Conservation (phyloP, 2,113 vertebrate species). For the Nanorana parkeri region DNA sequence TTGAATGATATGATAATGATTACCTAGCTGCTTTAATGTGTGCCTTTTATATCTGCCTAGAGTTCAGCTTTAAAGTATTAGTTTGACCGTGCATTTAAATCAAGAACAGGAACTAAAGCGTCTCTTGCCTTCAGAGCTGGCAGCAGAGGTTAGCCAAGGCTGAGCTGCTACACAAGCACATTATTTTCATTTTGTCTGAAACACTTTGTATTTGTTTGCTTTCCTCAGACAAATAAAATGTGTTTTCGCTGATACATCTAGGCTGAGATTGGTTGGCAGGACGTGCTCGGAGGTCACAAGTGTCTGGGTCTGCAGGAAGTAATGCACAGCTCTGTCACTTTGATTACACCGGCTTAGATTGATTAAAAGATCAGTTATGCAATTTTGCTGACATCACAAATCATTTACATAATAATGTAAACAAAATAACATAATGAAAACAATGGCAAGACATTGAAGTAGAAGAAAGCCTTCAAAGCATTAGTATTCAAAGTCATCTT, state of each 20-base stretch:
- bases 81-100: no score
- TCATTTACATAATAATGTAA: slow-evolving; percentile 48
- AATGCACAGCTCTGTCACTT: background rate
- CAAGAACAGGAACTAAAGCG: no score
- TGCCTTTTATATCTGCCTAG: no score
- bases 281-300: slow-evolving; percentile 34
- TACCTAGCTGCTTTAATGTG: no score
- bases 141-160: background rate
- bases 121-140: no score
- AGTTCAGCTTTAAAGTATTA: no score
- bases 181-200: slow-evolving; percentile 7
- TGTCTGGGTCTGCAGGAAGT: slow-evolving; percentile 41
- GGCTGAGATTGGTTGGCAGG: slow-evolving; percentile 19
- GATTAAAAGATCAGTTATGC: slow-evolving; percentile 53
- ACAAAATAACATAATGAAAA: slow-evolving; percentile 21
- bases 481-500: no score
- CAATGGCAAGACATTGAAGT: background rate
- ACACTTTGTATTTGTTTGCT: slow-evolving; percentile 27
- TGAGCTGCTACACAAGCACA: slow-evolving; percentile 1
- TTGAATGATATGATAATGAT: no score
- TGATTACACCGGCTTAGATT: slow-evolving; percentile 45
- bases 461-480: background rate
- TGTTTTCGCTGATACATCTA: slow-evolving; percentile 7
- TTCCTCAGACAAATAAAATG: slow-evolving; percentile 33
- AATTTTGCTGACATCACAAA: slow-evolving; percentile 45